Evolutionary conservation across 2,113 vertebrate species (phyloP).

Genomic region (Sorex araneus): DNA sequence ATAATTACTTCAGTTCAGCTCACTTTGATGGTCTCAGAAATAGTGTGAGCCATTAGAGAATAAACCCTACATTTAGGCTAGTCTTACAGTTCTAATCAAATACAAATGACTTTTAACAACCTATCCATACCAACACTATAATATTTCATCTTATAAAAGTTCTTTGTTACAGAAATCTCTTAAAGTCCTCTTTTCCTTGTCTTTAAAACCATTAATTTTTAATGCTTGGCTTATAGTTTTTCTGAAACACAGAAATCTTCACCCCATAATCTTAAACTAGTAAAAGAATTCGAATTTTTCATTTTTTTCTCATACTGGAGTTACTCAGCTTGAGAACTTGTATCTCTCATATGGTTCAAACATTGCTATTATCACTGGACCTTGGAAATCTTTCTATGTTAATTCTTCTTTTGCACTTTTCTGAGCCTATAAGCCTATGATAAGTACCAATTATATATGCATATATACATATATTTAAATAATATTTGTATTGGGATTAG

Average conservation of each 20-base stretch:
- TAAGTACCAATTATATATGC: neutral
- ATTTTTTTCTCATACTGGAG: neutral
- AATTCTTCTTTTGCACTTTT: neutral
- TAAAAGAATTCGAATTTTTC: neutral
- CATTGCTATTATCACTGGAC: neutral
- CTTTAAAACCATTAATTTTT: constrained; percentile 42
- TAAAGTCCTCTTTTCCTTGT: constrained; percentile 15
- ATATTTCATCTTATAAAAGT: neutral
- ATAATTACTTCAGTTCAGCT: neutral
- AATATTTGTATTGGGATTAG: neutral
- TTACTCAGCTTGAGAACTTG: neutral
- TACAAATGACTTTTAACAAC: neutral
- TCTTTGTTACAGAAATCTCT: neutral
- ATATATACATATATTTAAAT: too few species aligned
- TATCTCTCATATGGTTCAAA: neutral
- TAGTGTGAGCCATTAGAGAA: neutral
- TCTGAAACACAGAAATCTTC: neutral
- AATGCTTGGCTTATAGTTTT: neutral
- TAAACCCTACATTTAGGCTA: neutral
- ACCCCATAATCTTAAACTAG: neutral
- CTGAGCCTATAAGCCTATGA: too few species aligned
- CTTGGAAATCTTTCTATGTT: neutral
- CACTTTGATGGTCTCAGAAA: neutral
- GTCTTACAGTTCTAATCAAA: constrained; percentile 6
- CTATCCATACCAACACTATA: neutral